These are phyloP conservation scores for Gymnocephalus cernua DNA, from an alignment of 2,113 vertebrate genomes.

Conservation along the genomic window DNA sequence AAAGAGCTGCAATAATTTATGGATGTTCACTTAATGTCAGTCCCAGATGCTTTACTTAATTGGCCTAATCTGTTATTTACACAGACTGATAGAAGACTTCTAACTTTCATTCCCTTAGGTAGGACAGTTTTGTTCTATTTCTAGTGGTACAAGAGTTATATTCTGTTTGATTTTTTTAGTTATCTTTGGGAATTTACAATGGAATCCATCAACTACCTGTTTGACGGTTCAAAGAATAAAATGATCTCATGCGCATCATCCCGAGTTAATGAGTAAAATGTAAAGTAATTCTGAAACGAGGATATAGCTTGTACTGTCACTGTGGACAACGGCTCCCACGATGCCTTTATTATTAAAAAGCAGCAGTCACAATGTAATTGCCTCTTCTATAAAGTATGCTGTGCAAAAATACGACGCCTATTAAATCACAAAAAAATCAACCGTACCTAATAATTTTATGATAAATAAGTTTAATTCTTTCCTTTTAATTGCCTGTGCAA, in stretches of 20 bases:
- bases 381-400: constrained; percentile 24
- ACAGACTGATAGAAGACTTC: constrained; percentile 26
- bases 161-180: neutral
- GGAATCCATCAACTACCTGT: constrained; percentile 20
- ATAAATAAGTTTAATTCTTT: constrained; percentile 60
- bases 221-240: constrained; percentile 36
- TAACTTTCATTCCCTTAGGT: constrained; percentile 22
- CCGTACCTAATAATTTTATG: constrained; percentile 40
- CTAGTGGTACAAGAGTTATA: neutral
- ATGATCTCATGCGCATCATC: constrained; percentile 15
- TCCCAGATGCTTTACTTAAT: constrained; percentile 58
- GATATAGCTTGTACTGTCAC: neutral
- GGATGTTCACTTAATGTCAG: constrained; percentile 41
- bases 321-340: neutral
- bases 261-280: constrained; percentile 12
- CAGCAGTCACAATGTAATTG: constrained; percentile 30
- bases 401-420: constrained; percentile 27
- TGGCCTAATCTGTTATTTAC: constrained; percentile 61
- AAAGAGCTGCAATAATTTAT: constrained; percentile 36
- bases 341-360: constrained; percentile 36
- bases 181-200: constrained; percentile 9
- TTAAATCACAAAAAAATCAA: constrained; percentile 48
- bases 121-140: constrained; percentile 34
- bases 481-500: constrained; percentile 54
- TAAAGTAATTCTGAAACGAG: constrained; percentile 16